Evolutionary conservation across 2,888 invertebrate genomes (phyloP).

Genomic region (Molorchus minor): DNA sequence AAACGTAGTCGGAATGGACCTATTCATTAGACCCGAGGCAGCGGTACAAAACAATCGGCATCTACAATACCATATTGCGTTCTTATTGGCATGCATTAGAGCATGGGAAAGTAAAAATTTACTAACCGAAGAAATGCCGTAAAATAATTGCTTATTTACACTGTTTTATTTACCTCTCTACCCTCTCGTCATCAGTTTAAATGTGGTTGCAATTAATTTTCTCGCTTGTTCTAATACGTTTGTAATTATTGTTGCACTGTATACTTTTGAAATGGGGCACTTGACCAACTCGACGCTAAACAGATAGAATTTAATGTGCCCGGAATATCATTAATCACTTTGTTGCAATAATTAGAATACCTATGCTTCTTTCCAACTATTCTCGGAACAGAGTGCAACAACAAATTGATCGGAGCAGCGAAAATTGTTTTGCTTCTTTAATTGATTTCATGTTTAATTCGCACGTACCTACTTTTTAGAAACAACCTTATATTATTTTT

Average conservation of each 20-base stretch:
- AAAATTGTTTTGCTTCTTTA: too few relatives aligned
- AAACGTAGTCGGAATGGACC: conserved; percentile 34
- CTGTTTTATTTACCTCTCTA: conserved; percentile 15
- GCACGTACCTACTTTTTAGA: too few relatives aligned
- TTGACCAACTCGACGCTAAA: too few relatives aligned
- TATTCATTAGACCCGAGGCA: conserved; percentile 37
- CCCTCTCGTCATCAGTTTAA: conserved; percentile 8
- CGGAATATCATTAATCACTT: too few relatives aligned
- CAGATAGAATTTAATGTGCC: too few relatives aligned
- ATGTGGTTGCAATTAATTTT: not conserved
- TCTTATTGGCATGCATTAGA: conserved; percentile 25
- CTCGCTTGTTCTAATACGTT: not conserved
- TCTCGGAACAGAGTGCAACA: too few relatives aligned
- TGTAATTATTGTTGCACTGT: not conserved
- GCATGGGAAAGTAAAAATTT: conserved; percentile 24
- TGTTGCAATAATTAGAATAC: too few relatives aligned
- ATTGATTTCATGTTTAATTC: too few relatives aligned
- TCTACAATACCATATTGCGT: conserved; percentile 14
- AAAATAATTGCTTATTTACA: conserved; percentile 20
- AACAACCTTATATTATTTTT: too few relatives aligned
- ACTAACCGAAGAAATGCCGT: conserved; percentile 18
- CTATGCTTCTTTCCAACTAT: too few relatives aligned
- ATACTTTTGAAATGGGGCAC: not conserved
- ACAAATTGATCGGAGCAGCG: too few relatives aligned
- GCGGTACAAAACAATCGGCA: conserved; percentile 10